Percentiles rank a stretch among this genome's conserved stretches.
phyloP scores from a whole-genome alignment of 2,888 invertebrate species.

The Pyrocoelia pectoralis region DNA sequence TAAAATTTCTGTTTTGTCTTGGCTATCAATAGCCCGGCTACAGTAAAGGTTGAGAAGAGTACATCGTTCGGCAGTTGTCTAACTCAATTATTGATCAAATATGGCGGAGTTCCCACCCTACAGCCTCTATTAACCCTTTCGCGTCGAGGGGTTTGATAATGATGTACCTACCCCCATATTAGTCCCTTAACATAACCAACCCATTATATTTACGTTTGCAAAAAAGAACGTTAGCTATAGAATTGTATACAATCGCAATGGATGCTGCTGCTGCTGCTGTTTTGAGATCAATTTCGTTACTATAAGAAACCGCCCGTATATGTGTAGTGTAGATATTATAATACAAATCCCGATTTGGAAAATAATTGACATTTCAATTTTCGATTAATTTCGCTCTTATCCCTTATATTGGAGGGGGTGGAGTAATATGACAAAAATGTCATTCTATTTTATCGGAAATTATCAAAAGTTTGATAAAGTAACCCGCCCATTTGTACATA shows the following conservation, averaged over 20 bases:
- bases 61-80: conserved; percentile 60
- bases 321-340: no score
- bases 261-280: conserved; percentile 22
- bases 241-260: conserved; percentile 33
- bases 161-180: conserved; percentile 60
- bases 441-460: conserved; percentile 43
- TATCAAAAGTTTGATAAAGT: conserved; percentile 39
- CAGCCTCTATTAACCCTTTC: conserved; percentile 60
- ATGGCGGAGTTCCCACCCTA: conserved; percentile 61
- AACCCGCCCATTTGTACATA: conserved; percentile 27
- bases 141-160: conserved; percentile 59
- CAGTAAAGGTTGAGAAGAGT: conserved; percentile 54
- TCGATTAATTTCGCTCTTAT: conserved; percentile 25
- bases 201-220: conserved; percentile 55
- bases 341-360: conserved; percentile 9
- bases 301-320: not conserved
- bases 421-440: conserved; percentile 45
- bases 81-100: conserved; percentile 63
- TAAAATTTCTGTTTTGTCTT: conserved; percentile 29
- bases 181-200: conserved; percentile 57
- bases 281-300: conserved; percentile 15
- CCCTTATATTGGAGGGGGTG: conserved; percentile 24
- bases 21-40: conserved; percentile 28
- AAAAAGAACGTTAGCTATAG: conserved; percentile 36
- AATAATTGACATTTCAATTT: conserved; percentile 17